Conservation (phyloP, 2,113 vertebrate species). For the Orthonyx spaldingii region DNA sequence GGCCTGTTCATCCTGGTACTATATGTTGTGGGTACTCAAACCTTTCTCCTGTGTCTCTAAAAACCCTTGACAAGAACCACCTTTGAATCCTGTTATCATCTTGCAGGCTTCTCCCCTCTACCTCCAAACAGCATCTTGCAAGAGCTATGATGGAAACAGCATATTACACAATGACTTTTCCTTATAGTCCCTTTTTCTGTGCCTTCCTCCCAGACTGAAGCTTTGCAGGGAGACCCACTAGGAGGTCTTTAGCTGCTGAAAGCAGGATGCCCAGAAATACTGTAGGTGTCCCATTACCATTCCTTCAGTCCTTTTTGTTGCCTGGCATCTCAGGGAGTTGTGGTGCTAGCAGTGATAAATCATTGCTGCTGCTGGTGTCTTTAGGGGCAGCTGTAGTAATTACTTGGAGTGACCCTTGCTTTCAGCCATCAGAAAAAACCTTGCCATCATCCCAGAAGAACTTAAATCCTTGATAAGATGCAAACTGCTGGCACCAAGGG, state of each 20-base stretch:
- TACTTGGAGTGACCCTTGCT: constrained; percentile 47
- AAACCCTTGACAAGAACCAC: neutral
- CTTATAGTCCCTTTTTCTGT: neutral
- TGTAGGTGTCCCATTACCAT: neutral
- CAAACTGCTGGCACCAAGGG: constrained; percentile 29
- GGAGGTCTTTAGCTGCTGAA: neutral
- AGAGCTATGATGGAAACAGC: neutral
- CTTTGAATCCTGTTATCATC: neutral
- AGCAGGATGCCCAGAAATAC: neutral
- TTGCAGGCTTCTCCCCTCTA: neutral
- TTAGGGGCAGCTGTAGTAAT: constrained; percentile 16
- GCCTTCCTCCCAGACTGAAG: neutral
- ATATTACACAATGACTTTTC: neutral
- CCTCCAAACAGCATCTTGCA: neutral
- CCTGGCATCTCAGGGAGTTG: neutral
- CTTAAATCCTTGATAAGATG: constrained; percentile 47
- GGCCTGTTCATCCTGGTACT: neutral
- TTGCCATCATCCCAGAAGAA: constrained; percentile 35
- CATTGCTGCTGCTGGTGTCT: constrained; percentile 13
- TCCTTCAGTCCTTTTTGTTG: neutral
- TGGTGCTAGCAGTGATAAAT: constrained; percentile 25
- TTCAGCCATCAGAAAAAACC: constrained; percentile 23
- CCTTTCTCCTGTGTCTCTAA: neutral
- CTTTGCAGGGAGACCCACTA: neutral
- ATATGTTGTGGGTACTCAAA: neutral